Conservation (phyloP, 2,113 vertebrate genomes). For the Arizona elegans region DNA sequence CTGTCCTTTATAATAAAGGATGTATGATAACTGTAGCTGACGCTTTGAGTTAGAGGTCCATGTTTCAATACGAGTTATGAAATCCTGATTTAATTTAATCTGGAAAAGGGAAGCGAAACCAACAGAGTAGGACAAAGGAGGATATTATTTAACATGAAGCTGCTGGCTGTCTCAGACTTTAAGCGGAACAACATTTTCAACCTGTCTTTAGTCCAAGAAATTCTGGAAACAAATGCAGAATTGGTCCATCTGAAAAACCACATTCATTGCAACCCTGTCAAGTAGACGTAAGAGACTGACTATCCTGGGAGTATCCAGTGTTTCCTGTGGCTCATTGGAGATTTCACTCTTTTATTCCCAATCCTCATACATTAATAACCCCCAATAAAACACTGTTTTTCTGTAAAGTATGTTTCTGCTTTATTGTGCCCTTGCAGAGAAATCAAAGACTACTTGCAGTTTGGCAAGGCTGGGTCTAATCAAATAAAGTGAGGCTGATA, state of each 20-base stretch:
- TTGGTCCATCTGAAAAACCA: neutral
- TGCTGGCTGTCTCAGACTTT: neutral
- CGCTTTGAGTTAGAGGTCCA: neutral
- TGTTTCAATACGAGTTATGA: neutral
- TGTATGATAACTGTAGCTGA: neutral
- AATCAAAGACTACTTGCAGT: neutral
- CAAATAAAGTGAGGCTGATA: neutral
- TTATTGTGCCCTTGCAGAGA: neutral
- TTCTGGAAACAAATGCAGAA: neutral
- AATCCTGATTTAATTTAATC: neutral
- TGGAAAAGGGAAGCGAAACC: neutral
- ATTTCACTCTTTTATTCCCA: neutral
- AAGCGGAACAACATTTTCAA: neutral
- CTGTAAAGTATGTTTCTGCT: neutral
- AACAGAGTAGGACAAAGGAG: neutral
- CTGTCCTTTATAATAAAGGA: neutral
- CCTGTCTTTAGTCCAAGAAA: neutral
- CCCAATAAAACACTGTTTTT: neutral
- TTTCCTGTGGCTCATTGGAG: neutral
- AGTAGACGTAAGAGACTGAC: neutral
- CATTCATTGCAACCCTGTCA: neutral
- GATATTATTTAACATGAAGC: no score
- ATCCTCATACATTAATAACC: neutral
- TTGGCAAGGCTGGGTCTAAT: slow-evolving; percentile 1
- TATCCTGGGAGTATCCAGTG: neutral